Evolutionary conservation across 2,888 invertebrate species (phyloP).

Genomic region (Caenorhabditis zanzibari): DNA sequence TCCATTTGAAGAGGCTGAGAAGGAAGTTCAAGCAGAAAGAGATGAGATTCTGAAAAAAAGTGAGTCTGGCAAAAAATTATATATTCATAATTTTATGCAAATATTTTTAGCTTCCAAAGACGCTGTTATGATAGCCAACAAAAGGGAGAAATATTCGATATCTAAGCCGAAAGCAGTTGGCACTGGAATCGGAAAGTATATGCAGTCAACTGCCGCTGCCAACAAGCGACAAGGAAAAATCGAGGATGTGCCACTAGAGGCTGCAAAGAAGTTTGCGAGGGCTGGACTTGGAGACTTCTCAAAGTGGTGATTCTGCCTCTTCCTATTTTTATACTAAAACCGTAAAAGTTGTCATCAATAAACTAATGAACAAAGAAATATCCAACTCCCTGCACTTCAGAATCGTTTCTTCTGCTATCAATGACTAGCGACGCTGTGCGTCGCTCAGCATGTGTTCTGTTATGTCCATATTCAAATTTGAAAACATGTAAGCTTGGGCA

Average conservation of each 20-base stretch:
- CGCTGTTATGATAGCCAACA: slow-evolving; percentile 47
- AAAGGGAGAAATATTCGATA: slow-evolving; percentile 67
- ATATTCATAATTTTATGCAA: too few relatives aligned
- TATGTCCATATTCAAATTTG: too few relatives aligned
- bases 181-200: slow-evolving; percentile 93
- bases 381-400: too few relatives aligned
- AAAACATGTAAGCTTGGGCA: too few relatives aligned
- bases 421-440: too few relatives aligned
- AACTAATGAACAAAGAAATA: too few relatives aligned
- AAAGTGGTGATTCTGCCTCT: slow-evolving; percentile 67
- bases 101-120: slow-evolving; percentile 87
- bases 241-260: slow-evolving; percentile 54
- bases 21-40: slow-evolving; percentile 86
- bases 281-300: slow-evolving; percentile 69
- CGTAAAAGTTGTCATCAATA: too few relatives aligned
- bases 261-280: slow-evolving; percentile 69
- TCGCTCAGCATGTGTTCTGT: too few relatives aligned
- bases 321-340: too few relatives aligned
- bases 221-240: slow-evolving; percentile 48
- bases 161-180: slow-evolving; percentile 87
- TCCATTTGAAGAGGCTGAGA: slow-evolving; percentile 95
- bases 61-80: not conserved
- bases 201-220: slow-evolving; percentile 85
- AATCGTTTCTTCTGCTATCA: too few relatives aligned
- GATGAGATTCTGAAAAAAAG: slow-evolving; percentile 67